Evolutionary conservation across 2,113 vertebrate species (phyloP), one percentile per base, ranked within the genome.

Genomic region (Panthera uncia): DNA sequence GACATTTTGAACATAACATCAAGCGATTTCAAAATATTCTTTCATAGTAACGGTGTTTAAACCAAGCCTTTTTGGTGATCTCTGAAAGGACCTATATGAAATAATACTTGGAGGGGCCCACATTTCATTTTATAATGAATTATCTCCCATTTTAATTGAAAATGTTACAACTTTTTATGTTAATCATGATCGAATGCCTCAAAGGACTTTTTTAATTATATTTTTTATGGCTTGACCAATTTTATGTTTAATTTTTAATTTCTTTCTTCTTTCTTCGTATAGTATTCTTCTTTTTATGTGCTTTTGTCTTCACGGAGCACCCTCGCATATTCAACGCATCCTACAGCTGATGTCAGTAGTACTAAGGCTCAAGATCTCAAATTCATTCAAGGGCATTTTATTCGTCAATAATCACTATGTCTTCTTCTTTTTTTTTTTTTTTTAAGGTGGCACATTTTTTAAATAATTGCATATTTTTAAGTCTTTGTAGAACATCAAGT

Each of bases 201-300:
- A 73, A 65, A 98, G 94, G 95, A 96, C 52, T 85, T 94, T 96
- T 94, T 95, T 16, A 96, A 97, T 98, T 96, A 89, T 92, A 82
- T 36, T 97, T 97, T 97, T 97, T 97, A 92, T 83, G 89, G 78
- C 74, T 84, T 98, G 96, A 87, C 87, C 82, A 97, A 95, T 96
- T 97, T 97, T 96, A 92, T 88, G 36, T 95, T 98, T 96, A 94
- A 96, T 92, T 95, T 96, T 96, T 96, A 68, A 97, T 98, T 97
- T 92, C 66, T 93, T 93, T 94, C 86, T 94, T 41, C 87, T 88
- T 33, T 61, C 81, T 92, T 93, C 57, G 50, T 41, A 23, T 23
- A 83, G 50, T 69, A 11, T 48, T 96, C 87, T 88, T 74, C 81
- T 96, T 82, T 94, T 91, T 71, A 80, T 55, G 50, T 25, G 11